A percentile compares a stretch with the other conserved stretches of the same genome.
Evolutionary conservation across 2,113 vertebrate species (phyloP).

Genomic region (Cololabis saira): DNA sequence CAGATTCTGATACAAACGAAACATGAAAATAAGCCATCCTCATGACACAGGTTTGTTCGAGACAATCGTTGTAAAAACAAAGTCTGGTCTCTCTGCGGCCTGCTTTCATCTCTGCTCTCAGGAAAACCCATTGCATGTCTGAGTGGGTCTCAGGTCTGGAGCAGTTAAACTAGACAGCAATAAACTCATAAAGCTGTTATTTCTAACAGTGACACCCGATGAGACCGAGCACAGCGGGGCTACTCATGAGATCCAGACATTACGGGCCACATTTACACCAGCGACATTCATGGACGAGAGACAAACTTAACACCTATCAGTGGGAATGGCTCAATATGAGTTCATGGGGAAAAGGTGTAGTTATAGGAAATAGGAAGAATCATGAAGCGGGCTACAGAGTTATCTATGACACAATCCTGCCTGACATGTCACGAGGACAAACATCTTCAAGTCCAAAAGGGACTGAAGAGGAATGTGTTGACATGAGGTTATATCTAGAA

Average conservation of each 20-base stretch:
- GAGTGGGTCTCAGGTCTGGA: conserved; percentile 35
- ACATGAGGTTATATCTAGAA: too few species aligned
- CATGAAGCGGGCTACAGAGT: neutral
- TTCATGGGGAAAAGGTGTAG: too few species aligned
- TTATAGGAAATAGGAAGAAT: too few species aligned
- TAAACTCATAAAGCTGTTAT: conserved; percentile 42
- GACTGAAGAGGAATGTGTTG: too few species aligned
- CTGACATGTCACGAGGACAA: too few species aligned
- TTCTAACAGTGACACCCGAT: conserved; percentile 22
- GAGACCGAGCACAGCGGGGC: neutral
- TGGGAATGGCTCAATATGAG: too few species aligned
- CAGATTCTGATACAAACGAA: conserved; percentile 45
- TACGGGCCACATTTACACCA: conserved; percentile 32
- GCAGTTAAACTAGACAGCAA: conserved; percentile 42
- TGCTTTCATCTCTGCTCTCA: neutral
- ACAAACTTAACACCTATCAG: too few species aligned
- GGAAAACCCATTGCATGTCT: conserved; percentile 9
- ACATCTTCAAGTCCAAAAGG: too few species aligned
- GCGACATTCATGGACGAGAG: neutral
- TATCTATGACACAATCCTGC: neutral
- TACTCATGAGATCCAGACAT: conserved; percentile 33
- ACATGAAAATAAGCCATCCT: conserved; percentile 61
- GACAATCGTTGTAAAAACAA: conserved; percentile 5
- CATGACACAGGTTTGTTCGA: conserved; percentile 5
- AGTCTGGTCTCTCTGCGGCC: conserved; percentile 6